phyloP scores from a whole-genome alignment of 2,113 vertebrate genomes.

The Mustela lutreola region DNA sequence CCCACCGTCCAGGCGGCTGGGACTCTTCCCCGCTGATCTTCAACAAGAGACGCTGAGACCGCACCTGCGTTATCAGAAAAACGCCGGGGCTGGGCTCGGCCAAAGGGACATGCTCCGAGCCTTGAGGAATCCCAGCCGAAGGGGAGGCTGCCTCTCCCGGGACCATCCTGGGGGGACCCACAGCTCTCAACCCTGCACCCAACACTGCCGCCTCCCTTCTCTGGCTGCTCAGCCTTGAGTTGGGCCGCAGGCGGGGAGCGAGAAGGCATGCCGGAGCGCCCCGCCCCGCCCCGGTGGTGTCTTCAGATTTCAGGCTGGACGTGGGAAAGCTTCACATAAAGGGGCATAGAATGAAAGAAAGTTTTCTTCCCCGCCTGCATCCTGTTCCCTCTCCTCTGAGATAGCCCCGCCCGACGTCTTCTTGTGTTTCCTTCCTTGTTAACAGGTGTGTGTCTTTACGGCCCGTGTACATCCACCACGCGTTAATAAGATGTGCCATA shows the following conservation, averaged over 20 bases:
- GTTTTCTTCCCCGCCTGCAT: neutral
- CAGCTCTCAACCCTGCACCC: neutral
- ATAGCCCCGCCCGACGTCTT: fast-evolving
- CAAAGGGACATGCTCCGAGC: fast-evolving
- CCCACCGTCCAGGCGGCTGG: fast-evolving
- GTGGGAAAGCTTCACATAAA: neutral
- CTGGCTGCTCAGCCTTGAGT: neutral
- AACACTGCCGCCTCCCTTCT: fast-evolving
- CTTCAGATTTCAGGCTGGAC: neutral
- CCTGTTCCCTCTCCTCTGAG: neutral
- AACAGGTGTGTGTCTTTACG: neutral
- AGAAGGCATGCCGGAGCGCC: fast-evolving
- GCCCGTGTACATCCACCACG: neutral
- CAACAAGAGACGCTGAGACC: neutral
- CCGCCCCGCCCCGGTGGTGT: neutral
- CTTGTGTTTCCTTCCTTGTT: neutral
- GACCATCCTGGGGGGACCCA: neutral
- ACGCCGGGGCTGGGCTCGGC: neutral
- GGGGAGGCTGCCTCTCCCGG: fast-evolving
- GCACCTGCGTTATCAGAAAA: no score
- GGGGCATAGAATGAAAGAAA: neutral
- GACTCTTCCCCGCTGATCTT: neutral
- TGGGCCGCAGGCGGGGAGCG: no score
- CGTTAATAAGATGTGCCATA: neutral
- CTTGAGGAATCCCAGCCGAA: neutral